These are phyloP conservation scores for Tetrapedia diversipes DNA, from an alignment of 2,888 invertebrate genomes.

Conservation along the genomic window DNA sequence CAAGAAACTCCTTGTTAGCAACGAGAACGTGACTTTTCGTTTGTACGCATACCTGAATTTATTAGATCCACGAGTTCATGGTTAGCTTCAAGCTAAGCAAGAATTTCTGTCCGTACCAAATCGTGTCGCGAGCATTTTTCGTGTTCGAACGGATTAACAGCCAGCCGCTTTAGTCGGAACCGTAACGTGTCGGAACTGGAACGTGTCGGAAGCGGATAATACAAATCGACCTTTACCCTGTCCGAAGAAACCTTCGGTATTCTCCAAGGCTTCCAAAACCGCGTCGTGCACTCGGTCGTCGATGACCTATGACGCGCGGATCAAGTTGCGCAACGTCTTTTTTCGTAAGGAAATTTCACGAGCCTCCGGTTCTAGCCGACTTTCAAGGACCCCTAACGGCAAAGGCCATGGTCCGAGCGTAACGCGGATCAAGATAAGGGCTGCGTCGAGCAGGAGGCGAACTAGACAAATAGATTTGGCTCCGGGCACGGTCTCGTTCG, in stretches of 20 bases:
- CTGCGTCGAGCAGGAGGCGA: conserved; percentile 1
- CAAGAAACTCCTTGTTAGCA: no score
- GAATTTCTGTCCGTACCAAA: no score
- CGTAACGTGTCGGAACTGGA: no score
- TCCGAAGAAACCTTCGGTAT: not conserved
- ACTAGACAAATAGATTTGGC: conserved; percentile 74
- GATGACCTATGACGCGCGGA: conserved; percentile 4
- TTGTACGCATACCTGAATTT: no score
- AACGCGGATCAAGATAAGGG: conserved; percentile 35
- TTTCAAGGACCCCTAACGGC: conserved; percentile 9
- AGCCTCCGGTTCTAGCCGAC: not conserved
- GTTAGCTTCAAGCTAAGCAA: no score
- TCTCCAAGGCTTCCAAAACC: not conserved
- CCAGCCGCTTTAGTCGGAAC: no score
- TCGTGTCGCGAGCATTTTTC: no score
- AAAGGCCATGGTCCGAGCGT: not conserved
- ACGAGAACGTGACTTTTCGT: no score
- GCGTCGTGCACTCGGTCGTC: not conserved
- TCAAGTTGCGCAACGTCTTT: conserved; percentile 2
- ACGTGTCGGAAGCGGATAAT: no score
- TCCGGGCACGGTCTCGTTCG: conserved; percentile 67
- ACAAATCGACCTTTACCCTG: not conserved
- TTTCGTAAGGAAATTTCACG: not conserved
- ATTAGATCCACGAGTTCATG: no score
- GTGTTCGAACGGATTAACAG: no score